Conservation (phyloP, 2,888 invertebrate species). For the Xanthorhoe spadicearia region DNA sequence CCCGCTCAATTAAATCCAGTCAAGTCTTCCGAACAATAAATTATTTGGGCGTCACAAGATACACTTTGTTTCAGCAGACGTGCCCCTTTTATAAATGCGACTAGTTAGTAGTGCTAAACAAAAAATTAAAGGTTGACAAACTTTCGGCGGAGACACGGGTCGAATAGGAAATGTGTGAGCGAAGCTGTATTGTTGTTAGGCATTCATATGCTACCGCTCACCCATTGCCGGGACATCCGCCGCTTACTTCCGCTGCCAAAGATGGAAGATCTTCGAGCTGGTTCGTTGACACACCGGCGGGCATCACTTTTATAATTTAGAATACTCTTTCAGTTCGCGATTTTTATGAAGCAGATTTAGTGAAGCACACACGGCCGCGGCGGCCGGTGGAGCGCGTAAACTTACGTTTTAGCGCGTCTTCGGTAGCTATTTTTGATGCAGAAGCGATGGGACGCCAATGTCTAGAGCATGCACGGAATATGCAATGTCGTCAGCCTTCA, state of each 20-base stretch:
- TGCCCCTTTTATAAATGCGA: slow-evolving; percentile 49
- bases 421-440: slow-evolving; percentile 84
- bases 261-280: slow-evolving; percentile 79
- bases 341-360: slow-evolving; percentile 39
- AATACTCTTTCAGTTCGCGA: slow-evolving; percentile 36
- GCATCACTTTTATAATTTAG: slow-evolving; percentile 41
- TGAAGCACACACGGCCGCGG: slow-evolving; percentile 65
- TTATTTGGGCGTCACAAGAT: slow-evolving; percentile 36
- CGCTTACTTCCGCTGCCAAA: slow-evolving; percentile 83
- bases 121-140: slow-evolving; percentile 83
- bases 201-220: slow-evolving; percentile 81
- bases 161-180: slow-evolving; percentile 81
- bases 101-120: slow-evolving; percentile 56
- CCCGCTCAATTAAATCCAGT: slow-evolving; percentile 31
- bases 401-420: slow-evolving; percentile 79
- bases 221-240: slow-evolving; percentile 84
- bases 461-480: slow-evolving; percentile 84
- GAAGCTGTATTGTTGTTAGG: slow-evolving; percentile 76
- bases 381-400: slow-evolving; percentile 74
- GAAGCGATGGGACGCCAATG: slow-evolving; percentile 82
- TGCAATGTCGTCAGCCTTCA: slow-evolving; percentile 82
- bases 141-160: slow-evolving; percentile 78
- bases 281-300: slow-evolving; percentile 76
- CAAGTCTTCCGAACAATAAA: slow-evolving; percentile 37
- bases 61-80: slow-evolving; percentile 39